Evolutionary conservation across 2,113 vertebrate species (phyloP).

Genomic region (Lota lota): DNA sequence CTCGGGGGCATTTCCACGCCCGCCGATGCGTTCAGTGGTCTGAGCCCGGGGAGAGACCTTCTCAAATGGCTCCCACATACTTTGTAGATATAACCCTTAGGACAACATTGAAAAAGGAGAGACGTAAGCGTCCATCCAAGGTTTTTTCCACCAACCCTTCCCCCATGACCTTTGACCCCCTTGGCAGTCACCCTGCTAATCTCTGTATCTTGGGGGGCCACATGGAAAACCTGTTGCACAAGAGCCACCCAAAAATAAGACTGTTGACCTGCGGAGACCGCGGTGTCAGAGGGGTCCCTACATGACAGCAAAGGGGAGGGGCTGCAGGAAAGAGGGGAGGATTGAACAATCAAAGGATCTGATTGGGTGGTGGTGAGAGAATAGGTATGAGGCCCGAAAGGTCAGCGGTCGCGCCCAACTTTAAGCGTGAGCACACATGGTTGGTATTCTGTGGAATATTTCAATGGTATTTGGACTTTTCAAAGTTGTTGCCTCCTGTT

Average conservation of each 20-base stretch:
- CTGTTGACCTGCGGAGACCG: slow-evolving; percentile 51
- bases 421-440: slow-evolving; percentile 44
- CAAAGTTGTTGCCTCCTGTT: slow-evolving; percentile 1
- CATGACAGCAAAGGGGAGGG: slow-evolving; percentile 40
- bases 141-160: slow-evolving; percentile 63
- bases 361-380: slow-evolving; percentile 38
- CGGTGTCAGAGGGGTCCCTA: slow-evolving; percentile 32
- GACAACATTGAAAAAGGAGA: slow-evolving; percentile 45
- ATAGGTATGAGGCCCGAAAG: slow-evolving; percentile 33
- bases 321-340: slow-evolving; percentile 19
- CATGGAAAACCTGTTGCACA: slow-evolving; percentile 59
- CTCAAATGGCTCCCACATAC: slow-evolving; percentile 42
- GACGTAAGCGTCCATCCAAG: slow-evolving; percentile 27
- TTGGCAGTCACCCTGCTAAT: slow-evolving; percentile 48
- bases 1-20: slow-evolving; percentile 39
- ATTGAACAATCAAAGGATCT: slow-evolving; percentile 57
- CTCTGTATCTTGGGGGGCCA: slow-evolving; percentile 36
- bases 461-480: slow-evolving; percentile 8
- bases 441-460: slow-evolving; percentile 40
- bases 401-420: slow-evolving; percentile 42
- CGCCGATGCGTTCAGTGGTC: slow-evolving; percentile 62
- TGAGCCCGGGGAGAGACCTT: slow-evolving; percentile 30
- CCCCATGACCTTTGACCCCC: slow-evolving; percentile 49
- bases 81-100: slow-evolving; percentile 45
- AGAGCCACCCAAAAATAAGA: slow-evolving; percentile 61